Conservation (phyloP, 2,797 vertebrate genomes). For the Tarsius wallacei region DNA sequence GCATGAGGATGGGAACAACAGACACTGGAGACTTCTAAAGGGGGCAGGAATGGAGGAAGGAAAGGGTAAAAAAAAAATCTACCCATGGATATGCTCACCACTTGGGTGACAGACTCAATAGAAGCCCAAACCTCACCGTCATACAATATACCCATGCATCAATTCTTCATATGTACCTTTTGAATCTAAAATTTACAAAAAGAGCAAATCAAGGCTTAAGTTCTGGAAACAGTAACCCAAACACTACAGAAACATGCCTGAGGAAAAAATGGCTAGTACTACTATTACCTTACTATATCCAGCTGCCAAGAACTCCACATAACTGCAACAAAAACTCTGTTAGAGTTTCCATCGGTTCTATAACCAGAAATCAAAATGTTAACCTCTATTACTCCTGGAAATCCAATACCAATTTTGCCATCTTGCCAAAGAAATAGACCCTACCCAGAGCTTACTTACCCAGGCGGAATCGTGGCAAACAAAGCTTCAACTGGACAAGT, state of each 20-base stretch:
- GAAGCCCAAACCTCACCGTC: too few relatives aligned
- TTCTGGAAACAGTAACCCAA: neutral
- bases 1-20: too few relatives aligned
- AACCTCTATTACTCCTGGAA: neutral
- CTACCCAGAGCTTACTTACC: neutral
- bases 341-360: neutral
- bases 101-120: too few relatives aligned
- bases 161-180: too few relatives aligned
- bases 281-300: neutral
- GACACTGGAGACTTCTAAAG: too few relatives aligned
- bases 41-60: too few relatives aligned
- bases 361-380: neutral
- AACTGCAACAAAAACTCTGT: neutral
- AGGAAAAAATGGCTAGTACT: neutral
- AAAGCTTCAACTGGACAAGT: neutral
- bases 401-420: neutral
- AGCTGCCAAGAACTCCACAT: neutral
- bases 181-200: too few relatives aligned
- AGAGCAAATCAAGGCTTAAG: neutral
- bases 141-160: too few relatives aligned
- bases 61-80: too few relatives aligned
- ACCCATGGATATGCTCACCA: too few relatives aligned
- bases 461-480: neutral
- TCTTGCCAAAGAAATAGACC: neutral
- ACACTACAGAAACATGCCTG: neutral